phyloP scores from a whole-genome alignment of 2,113 vertebrate genomes.

The Malurus cyaneus region DNA sequence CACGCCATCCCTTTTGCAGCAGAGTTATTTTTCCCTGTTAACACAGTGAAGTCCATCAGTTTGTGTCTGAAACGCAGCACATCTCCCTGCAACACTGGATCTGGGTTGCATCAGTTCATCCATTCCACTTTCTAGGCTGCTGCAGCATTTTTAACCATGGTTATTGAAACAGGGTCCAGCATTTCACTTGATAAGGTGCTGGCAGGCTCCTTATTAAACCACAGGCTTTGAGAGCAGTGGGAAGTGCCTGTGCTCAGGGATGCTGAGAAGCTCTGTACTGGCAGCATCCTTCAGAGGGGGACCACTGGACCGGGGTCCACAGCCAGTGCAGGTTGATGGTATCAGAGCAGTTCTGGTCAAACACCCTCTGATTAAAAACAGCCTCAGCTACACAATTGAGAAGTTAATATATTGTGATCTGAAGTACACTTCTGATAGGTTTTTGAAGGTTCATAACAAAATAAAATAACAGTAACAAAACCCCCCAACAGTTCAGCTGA shows the following conservation, averaged over 20 bases:
- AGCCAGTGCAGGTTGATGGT: neutral
- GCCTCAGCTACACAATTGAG: neutral
- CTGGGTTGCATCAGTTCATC: neutral
- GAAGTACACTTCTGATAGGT: neutral
- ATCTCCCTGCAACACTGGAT: neutral
- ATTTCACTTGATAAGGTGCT: neutral
- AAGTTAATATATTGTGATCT: neutral
- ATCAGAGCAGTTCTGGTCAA: neutral
- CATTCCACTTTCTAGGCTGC: neutral
- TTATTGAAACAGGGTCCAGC: neutral
- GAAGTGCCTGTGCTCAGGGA: neutral
- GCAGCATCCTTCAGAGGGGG: neutral
- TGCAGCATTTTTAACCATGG: neutral
- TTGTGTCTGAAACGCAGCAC: neutral
- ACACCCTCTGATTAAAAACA: neutral
- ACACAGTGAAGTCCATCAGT: neutral
- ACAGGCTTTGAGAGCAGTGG: neutral
- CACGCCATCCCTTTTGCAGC: neutral
- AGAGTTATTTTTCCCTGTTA: neutral
- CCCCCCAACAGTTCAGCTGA: neutral
- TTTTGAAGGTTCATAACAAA: neutral
- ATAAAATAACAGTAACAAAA: neutral
- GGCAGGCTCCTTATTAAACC: neutral
- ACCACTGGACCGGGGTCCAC: accelerated
- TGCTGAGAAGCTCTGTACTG: neutral